These are phyloP conservation scores for Ormyrus rosae DNA, from an alignment of 2,888 invertebrate genomes.

Conservation along the genomic window DNA sequence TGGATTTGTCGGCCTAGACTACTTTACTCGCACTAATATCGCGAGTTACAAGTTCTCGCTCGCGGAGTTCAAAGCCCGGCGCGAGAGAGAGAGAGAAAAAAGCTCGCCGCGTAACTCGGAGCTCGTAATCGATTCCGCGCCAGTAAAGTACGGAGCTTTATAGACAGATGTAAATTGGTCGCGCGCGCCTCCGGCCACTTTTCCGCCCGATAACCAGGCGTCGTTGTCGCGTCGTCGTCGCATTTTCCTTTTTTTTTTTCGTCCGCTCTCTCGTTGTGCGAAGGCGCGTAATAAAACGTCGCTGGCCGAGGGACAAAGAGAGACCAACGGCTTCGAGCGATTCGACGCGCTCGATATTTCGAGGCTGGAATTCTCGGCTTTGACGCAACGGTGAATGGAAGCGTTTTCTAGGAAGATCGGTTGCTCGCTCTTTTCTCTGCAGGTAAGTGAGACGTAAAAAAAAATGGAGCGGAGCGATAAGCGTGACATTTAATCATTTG, in stretches of 20 bases:
- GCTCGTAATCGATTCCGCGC: constrained; percentile 23
- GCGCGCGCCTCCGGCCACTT: constrained; percentile 1
- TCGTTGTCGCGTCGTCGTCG: background rate
- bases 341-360: constrained; percentile 46
- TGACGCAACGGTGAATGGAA: too few relatives aligned
- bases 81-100: constrained; percentile 25
- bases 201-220: constrained; percentile 40
- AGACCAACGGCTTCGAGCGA: background rate
- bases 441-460: constrained; percentile 13
- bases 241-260: background rate
- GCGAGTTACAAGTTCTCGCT: background rate
- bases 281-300: constrained; percentile 10
- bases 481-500: constrained; percentile 33
- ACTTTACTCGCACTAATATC: background rate
- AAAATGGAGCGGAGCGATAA: constrained; percentile 39
- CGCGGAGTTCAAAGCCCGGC: background rate
- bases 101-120: constrained; percentile 5
- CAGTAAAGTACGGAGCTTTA: constrained; percentile 36
- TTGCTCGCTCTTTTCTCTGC: background rate
- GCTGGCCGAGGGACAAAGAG: background rate
- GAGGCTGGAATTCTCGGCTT: constrained; percentile 3
- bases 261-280: background rate
- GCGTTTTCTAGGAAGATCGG: background rate
- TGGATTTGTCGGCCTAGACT: constrained; percentile 10
- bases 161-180: constrained; percentile 48